Evolutionary conservation across 2,888 invertebrate genomes (phyloP).

Genomic region (Cheilosia soror): DNA sequence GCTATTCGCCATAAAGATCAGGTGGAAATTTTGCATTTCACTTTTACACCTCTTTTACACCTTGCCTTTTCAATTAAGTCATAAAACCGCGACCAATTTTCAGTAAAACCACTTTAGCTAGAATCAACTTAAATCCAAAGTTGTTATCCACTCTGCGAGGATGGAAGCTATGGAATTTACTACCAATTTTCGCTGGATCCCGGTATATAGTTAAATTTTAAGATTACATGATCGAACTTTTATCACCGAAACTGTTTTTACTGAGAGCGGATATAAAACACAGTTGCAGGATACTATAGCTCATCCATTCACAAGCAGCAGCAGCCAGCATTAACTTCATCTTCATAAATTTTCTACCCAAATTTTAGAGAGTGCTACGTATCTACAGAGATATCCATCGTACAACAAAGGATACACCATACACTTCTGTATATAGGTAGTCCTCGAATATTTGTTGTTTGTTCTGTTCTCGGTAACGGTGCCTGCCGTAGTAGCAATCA

Average conservation of each 20-base stretch:
- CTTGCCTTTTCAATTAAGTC: constrained; percentile 49
- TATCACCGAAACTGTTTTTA: constrained; percentile 32
- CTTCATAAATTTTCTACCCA: constrained; percentile 43
- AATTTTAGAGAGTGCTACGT: constrained; percentile 24
- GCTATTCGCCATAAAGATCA: constrained; percentile 31
- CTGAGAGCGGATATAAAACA: background rate
- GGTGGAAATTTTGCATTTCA: background rate
- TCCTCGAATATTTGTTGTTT: constrained; percentile 37
- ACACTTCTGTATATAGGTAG: constrained; percentile 20
- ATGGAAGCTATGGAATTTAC: constrained; percentile 54
- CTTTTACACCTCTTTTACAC: constrained; percentile 36
- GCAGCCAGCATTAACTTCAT: constrained; percentile 36
- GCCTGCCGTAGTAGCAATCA: constrained; percentile 18
- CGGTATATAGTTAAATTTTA: constrained; percentile 38
- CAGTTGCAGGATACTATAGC: constrained; percentile 12
- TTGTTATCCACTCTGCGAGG: background rate
- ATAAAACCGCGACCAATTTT: constrained; percentile 60
- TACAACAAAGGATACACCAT: constrained; percentile 40
- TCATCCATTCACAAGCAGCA: constrained; percentile 7
- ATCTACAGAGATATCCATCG: background rate
- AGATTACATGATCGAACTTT: constrained; percentile 59
- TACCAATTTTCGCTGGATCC: constrained; percentile 41
- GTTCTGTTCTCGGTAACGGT: constrained; percentile 15
- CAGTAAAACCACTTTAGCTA: constrained; percentile 33
- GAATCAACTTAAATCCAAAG: constrained; percentile 28